Conservation (phyloP, 2,888 invertebrate species). For the Scaptomyza caliginosa region DNA sequence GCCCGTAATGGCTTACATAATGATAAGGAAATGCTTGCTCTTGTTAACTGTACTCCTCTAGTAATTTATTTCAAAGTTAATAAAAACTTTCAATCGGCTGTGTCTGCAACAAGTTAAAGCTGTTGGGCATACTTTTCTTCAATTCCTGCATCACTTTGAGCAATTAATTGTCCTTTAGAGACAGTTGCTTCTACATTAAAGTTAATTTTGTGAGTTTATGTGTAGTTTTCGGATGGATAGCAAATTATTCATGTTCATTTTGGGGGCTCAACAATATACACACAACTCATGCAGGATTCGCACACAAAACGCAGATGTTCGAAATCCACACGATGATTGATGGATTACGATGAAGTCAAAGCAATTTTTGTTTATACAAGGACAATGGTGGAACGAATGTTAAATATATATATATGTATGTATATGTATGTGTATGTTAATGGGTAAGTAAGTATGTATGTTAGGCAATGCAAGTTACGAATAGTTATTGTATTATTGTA, state of each 20-base stretch:
- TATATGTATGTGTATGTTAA: constrained; percentile 27
- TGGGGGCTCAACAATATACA: constrained; percentile 16
- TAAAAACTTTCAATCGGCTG: not conserved
- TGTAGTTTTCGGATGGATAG: not conserved
- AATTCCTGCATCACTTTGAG: too few species aligned
- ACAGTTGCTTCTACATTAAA: not conserved
- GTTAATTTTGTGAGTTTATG: not conserved
- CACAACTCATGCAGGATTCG: constrained; percentile 45
- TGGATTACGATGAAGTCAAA: constrained; percentile 50
- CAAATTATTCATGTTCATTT: not conserved
- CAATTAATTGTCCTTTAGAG: not conserved
- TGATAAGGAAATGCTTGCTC: not conserved
- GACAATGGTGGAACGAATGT: constrained; percentile 40
- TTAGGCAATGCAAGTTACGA: constrained; percentile 58
- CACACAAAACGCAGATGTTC: constrained; percentile 26
- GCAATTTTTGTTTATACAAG: constrained; percentile 46
- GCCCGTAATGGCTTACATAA: constrained; percentile 1
- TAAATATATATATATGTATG: constrained; percentile 18
- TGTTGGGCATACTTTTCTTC: too few species aligned
- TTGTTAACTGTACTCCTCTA: not conserved
- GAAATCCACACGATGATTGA: constrained; percentile 35
- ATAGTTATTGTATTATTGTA: constrained; percentile 34
- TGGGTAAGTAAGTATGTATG: constrained; percentile 42
- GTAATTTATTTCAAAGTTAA: not conserved
- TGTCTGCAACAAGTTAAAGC: not conserved